Conservation (phyloP, 2,888 invertebrate genomes). For the Pedicia rivosa region DNA sequence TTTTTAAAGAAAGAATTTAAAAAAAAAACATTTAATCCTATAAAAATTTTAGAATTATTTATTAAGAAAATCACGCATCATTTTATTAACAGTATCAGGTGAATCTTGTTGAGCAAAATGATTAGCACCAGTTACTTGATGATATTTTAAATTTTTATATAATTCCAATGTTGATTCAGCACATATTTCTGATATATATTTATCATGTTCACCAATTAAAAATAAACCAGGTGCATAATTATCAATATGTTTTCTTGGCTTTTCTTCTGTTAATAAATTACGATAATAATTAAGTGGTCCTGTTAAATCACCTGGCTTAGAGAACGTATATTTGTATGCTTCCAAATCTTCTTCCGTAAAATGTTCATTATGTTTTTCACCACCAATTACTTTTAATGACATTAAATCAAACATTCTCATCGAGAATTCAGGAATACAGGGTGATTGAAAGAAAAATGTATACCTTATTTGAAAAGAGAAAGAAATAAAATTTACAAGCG, state of each 20-base stretch:
- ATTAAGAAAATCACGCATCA: slow-evolving; percentile 33
- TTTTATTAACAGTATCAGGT: slow-evolving; percentile 34
- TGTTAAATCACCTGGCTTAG: slow-evolving; percentile 37
- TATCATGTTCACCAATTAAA: slow-evolving; percentile 33
- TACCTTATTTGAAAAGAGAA: too few species aligned
- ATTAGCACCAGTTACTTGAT: slow-evolving; percentile 30
- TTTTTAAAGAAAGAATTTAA: too few species aligned
- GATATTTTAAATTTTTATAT: slow-evolving; percentile 19
- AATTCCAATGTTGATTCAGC: slow-evolving; percentile 16
- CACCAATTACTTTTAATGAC: slow-evolving; percentile 26
- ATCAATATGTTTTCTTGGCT: slow-evolving; percentile 2
- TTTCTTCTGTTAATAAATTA: slow-evolving; percentile 24
- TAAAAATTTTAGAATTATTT: slow-evolving; percentile 1
- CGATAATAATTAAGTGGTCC: slow-evolving; percentile 41
- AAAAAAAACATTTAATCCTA: not conserved
- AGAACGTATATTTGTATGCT: slow-evolving; percentile 41
- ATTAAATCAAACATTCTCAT: slow-evolving; percentile 31
- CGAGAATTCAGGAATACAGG: slow-evolving; percentile 37
- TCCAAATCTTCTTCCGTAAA: slow-evolving; percentile 35
- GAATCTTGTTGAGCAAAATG: slow-evolving; percentile 42
- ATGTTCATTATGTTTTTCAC: slow-evolving; percentile 14
- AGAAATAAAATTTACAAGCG: too few species aligned
- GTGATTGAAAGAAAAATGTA: slow-evolving; percentile 38
- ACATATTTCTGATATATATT: slow-evolving; percentile 26
- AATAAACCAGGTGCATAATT: slow-evolving; percentile 30